These are phyloP conservation scores for Pseudobourletiella spinata DNA, from an alignment of 1,140 invertebrate genomes.

Conservation along the genomic window DNA sequence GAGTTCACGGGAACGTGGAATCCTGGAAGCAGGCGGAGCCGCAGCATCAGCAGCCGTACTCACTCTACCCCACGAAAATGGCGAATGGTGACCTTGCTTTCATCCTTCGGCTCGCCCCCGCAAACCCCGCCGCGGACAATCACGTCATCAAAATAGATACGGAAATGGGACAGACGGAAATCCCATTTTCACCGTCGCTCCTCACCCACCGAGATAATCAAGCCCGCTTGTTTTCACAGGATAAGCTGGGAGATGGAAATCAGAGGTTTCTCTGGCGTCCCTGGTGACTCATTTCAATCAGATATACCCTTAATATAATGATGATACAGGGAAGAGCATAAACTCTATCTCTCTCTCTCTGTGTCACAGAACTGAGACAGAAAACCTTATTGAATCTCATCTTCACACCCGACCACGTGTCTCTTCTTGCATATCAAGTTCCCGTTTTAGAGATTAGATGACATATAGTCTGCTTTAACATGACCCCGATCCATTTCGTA, in stretches of 20 bases:
- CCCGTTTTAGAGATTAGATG: not conserved
- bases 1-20: too few relatives aligned
- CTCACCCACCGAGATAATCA: not conserved
- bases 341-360: too few relatives aligned
- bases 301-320: not conserved
- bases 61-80: conserved; percentile 25
- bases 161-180: not conserved
- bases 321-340: too few relatives aligned
- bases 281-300: conserved; percentile 9
- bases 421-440: too few relatives aligned
- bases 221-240: conserved; percentile 25
- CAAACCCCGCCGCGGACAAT: not conserved
- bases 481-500: too few relatives aligned
- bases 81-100: conserved; percentile 34
- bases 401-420: too few relatives aligned
- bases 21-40: not conserved
- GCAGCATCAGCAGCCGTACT: not conserved
- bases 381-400: too few relatives aligned
- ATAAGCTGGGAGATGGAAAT: not conserved
- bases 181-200: not conserved
- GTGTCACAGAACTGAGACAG: not conserved
- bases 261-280: conserved; percentile 16
- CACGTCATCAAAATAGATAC: not conserved
- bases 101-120: conserved; percentile 14
- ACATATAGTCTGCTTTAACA: not conserved